Conservation (phyloP, 1,140 invertebrate species). For the Hydropsyche tenuis region DNA sequence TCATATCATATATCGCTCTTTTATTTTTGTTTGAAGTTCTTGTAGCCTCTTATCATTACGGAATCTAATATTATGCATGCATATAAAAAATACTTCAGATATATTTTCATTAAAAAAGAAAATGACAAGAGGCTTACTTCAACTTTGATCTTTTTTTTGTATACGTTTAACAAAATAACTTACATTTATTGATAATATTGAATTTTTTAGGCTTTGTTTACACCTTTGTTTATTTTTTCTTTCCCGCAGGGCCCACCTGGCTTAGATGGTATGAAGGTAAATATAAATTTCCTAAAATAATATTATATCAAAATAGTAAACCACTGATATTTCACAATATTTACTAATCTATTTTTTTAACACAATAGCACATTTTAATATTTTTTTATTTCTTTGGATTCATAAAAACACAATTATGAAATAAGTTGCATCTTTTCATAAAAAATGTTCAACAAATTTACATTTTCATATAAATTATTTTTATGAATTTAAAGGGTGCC, state of each 20-base stretch:
- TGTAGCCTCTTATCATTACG: background rate
- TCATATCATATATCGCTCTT: background rate
- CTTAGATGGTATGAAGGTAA: constrained; percentile 73
- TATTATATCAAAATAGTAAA: constrained; percentile 36
- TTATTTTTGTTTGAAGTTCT: background rate
- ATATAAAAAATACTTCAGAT: too few species aligned
- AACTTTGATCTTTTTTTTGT: too few species aligned
- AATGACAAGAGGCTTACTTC: background rate
- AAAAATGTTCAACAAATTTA: too few species aligned
- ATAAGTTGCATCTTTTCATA: too few species aligned
- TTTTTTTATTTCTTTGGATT: too few species aligned
- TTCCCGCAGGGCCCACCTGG: constrained; percentile 66
- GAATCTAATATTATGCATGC: background rate
- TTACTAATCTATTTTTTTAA: too few species aligned
- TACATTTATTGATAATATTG: background rate
- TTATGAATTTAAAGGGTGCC: constrained; percentile 71
- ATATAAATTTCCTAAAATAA: constrained; percentile 48
- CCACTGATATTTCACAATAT: background rate
- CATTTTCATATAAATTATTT: too few species aligned
- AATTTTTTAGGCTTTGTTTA: constrained; percentile 15
- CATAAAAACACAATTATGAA: too few species aligned
- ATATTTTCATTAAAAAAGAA: too few species aligned
- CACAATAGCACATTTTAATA: too few species aligned
- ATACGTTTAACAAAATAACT: too few species aligned
- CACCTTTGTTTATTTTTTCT: constrained; percentile 48